phyloP scores from a whole-genome alignment of 1,140 invertebrate genomes.

The Piezodorus guildinii region DNA sequence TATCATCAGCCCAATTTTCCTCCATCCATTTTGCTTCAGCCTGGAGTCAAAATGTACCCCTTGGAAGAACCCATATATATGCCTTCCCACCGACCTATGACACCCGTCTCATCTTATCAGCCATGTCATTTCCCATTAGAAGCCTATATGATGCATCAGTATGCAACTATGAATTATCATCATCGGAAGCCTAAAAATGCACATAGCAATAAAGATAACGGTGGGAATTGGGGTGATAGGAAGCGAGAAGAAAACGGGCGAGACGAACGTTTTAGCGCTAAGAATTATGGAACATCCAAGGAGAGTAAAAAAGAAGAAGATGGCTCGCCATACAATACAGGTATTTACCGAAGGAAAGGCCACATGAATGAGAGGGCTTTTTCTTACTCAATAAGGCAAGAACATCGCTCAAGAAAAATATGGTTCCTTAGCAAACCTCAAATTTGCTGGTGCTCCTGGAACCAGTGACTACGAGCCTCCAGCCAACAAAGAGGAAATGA shows the following conservation, averaged over 20 bases:
- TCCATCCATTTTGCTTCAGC: conserved; percentile 35
- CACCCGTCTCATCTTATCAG: conserved; percentile 47
- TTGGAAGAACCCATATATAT: conserved; percentile 50
- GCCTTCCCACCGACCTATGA: conserved; percentile 42
- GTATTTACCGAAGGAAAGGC: conserved; percentile 78
- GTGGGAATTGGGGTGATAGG: conserved; percentile 15
- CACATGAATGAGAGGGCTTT: conserved; percentile 88
- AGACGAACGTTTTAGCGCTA: conserved; percentile 1
- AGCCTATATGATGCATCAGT: conserved; percentile 46
- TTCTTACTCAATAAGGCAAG: conserved; percentile 84
- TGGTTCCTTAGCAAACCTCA: conserved; percentile 75
- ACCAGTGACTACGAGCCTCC: conserved; percentile 29
- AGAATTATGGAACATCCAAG: conserved; percentile 11
- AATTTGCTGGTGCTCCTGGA: conserved; percentile 53
- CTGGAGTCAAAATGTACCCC: conserved; percentile 31
- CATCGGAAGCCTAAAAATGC: conserved; percentile 34
- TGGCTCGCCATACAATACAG: conserved; percentile 71
- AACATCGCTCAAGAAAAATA: conserved; percentile 82
- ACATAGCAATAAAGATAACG: conserved; percentile 30
- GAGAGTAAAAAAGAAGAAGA: conserved; percentile 25
- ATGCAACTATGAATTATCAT: conserved; percentile 39
- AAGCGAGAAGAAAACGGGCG: conserved; percentile 37
- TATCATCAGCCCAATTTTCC: conserved; percentile 34
- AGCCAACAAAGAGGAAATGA: conserved; percentile 47
- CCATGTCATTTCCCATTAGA: conserved; percentile 49